Evolutionary conservation across 2,113 vertebrate species (phyloP).

Genomic region (Dascyllus trimaculatus): DNA sequence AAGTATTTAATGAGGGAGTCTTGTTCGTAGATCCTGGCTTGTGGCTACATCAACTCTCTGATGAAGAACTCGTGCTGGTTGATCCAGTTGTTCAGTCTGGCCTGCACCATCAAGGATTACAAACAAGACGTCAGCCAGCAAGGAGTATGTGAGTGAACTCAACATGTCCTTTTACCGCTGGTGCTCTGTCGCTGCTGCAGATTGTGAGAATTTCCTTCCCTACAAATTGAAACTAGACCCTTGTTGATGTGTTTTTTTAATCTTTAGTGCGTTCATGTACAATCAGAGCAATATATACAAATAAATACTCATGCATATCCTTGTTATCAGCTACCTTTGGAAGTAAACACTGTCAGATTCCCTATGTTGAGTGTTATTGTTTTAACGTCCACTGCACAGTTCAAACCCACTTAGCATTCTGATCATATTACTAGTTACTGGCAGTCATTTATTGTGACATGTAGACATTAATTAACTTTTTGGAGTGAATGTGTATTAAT

Average conservation of each 20-base stretch:
- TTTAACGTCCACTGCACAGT: no score
- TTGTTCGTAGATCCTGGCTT: conserved; percentile 91
- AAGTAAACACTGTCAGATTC: neutral
- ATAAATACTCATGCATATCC: neutral
- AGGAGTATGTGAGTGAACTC: neutral
- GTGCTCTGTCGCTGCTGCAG: neutral
- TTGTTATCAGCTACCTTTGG: neutral
- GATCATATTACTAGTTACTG: no score
- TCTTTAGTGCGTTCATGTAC: neutral
- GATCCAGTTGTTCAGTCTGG: conserved; percentile 95
- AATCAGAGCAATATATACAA: neutral
- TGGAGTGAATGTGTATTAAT: neutral
- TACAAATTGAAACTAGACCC: conserved; percentile 4
- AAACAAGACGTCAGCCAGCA: conserved; percentile 80
- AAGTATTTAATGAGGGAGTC: neutral
- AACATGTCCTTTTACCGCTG: neutral
- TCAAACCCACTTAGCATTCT: no score
- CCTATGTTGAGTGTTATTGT: neutral
- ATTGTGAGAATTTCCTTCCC: neutral
- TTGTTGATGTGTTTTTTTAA: neutral
- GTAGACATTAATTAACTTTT: no score
- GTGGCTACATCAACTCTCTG: conserved; percentile 93
- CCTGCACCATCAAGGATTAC: conserved; percentile 97
- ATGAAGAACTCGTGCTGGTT: conserved; percentile 93
- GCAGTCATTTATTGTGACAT: no score